Evolutionary conservation across 2,888 invertebrate species (phyloP).

Genomic region (Agapostemon virescens): DNA sequence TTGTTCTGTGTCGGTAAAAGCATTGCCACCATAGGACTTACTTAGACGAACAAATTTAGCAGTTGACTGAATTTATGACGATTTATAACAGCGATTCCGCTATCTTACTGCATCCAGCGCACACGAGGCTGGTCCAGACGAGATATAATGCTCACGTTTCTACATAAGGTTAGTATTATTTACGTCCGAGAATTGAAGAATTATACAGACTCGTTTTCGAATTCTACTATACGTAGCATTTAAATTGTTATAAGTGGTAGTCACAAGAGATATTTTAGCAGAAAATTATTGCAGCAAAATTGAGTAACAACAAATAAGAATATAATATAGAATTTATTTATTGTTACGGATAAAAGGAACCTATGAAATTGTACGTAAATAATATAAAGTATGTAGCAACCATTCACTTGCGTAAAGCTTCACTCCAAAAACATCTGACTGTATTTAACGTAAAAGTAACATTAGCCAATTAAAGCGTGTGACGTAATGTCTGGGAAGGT

Average conservation of each 20-base stretch:
- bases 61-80: constrained; percentile 5
- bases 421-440: no score
- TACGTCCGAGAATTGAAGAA: not conserved
- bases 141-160: constrained; percentile 1
- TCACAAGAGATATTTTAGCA: not conserved
- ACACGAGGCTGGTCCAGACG: not conserved
- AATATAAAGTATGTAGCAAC: no score
- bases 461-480: no score
- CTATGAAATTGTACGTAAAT: not conserved
- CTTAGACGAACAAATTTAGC: constrained; percentile 4
- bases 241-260: not conserved
- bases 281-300: not conserved
- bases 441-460: no score
- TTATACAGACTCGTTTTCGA: not conserved
- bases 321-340: not conserved
- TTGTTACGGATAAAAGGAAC: not conserved
- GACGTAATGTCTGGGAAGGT: no score
- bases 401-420: no score
- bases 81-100: constrained; percentile 9
- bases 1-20: not conserved
- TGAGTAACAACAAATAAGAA: not conserved
- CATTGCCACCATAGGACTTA: not conserved
- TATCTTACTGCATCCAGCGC: constrained; percentile 10
- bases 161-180: constrained; percentile 1
- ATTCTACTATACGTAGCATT: not conserved